Percentiles rank a stretch among this genome's conserved stretches.
phyloP scores from a whole-genome alignment of 92 coral and sea anemone species.

The Epizoanthus ramosus region DNA sequence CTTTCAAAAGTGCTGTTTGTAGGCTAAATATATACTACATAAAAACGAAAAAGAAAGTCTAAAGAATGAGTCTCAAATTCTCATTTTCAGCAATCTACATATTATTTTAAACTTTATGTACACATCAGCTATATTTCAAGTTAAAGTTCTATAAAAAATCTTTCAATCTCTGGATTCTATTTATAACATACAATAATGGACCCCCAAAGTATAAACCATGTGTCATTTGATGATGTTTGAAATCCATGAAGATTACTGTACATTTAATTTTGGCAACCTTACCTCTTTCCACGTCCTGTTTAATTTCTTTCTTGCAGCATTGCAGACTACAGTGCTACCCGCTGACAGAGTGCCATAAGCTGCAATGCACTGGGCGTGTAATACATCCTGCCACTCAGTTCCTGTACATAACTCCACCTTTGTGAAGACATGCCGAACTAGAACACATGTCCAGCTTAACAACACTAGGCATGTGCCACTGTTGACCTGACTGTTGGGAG shows the following conservation, averaged over 20 bases:
- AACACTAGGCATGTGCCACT: slow-evolving; percentile 75
- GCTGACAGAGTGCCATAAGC: slow-evolving; percentile 78
- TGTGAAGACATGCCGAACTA: slow-evolving; percentile 56
- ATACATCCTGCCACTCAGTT: slow-evolving; percentile 69
- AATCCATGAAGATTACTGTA: background rate
- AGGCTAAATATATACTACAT: no score
- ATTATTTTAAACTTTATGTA: no score
- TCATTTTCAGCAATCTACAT: no score
- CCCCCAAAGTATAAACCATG: no score
- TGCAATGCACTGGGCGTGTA: slow-evolving; percentile 70
- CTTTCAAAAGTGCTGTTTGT: no score
- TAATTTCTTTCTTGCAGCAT: slow-evolving; percentile 72
- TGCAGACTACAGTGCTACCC: slow-evolving; percentile 68
- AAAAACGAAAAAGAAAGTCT: no score
- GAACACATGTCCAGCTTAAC: slow-evolving; percentile 81
- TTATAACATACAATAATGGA: no score
- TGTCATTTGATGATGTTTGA: no score
- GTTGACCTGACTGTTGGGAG: slow-evolving; percentile 52
- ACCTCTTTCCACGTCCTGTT: slow-evolving; percentile 79
- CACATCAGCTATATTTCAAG: no score
- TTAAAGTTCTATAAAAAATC: no score
- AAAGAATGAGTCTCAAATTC: no score
- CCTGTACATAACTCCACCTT: slow-evolving; percentile 66
- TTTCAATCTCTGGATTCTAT: no score
- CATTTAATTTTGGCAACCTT: background rate